These are phyloP conservation scores for Wasmannia auropunctata DNA, from an alignment of 1,140 invertebrate genomes.

Conservation along the genomic window DNA sequence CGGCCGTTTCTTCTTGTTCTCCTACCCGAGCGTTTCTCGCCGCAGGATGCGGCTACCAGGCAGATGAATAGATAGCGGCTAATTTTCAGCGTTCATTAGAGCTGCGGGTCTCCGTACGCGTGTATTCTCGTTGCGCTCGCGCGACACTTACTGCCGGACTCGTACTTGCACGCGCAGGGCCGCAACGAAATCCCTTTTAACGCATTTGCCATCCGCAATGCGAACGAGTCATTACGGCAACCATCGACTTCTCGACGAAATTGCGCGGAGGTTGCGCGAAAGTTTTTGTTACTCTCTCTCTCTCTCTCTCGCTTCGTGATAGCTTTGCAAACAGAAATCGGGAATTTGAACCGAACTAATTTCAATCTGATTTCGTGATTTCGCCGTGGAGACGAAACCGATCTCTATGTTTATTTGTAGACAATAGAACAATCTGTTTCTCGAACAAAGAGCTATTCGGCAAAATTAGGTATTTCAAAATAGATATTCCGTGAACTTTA, in stretches of 20 bases:
- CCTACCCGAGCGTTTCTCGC: conserved; percentile 57
- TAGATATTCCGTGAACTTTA: not conserved
- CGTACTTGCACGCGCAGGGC: conserved; percentile 42
- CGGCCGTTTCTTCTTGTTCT: conserved; percentile 9
- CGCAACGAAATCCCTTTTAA: conserved; percentile 7
- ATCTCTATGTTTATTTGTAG: not conserved
- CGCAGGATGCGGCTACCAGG: conserved; percentile 69
- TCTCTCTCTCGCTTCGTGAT: not conserved
- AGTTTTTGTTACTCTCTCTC: not conserved
- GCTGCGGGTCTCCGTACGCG: conserved; percentile 64
- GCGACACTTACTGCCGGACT: conserved; percentile 67
- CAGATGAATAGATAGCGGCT: conserved; percentile 82
- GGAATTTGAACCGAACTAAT: not conserved
- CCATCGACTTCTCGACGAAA: not conserved
- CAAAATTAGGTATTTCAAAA: not conserved
- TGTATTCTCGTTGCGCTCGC: conserved; percentile 66
- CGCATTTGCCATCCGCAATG: conserved; percentile 4
- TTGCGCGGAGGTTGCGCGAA: not conserved
- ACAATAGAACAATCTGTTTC: not conserved
- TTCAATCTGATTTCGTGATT: not conserved
- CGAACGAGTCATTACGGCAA: not conserved
- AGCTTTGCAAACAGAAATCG: not conserved
- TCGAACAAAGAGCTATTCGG: not conserved
- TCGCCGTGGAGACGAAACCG: not conserved
- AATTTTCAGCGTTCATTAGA: conserved; percentile 81